Conservation (phyloP, 53 echinoderm and acorn worm genomes). For the Paracentrotus lividus region DNA sequence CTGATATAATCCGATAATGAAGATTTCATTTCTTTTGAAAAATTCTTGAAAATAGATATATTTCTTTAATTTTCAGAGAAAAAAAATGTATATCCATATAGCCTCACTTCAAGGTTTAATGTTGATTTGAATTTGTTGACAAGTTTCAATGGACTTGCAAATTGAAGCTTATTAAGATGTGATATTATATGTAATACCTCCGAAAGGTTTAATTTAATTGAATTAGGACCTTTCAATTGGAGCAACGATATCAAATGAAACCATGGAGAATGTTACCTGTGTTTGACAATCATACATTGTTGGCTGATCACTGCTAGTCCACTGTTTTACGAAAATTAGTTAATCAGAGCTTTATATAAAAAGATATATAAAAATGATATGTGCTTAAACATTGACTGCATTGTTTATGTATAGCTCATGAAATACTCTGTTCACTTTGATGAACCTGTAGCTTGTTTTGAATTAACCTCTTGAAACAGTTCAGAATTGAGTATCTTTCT, state of each 20-base stretch:
- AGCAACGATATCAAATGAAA: background rate
- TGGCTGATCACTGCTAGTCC: background rate
- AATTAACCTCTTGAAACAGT: too few relatives aligned
- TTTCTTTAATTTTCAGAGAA: background rate
- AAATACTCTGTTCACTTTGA: background rate
- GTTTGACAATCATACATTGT: background rate
- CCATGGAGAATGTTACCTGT: too few relatives aligned
- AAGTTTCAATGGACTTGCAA: constrained; percentile 32
- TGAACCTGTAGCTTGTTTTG: too few relatives aligned
- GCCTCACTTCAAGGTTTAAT: constrained; percentile 32
- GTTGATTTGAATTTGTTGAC: background rate
- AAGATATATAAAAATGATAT: background rate
- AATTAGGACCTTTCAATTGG: background rate
- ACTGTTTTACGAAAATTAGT: background rate
- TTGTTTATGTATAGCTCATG: background rate
- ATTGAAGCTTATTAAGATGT: background rate
- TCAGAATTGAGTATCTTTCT: too few relatives aligned
- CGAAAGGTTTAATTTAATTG: background rate
- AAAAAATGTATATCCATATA: background rate
- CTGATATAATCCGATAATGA: background rate
- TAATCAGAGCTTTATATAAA: constrained; percentile 13
- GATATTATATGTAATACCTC: background rate
- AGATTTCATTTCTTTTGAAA: background rate
- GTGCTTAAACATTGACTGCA: background rate
- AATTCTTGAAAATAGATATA: background rate